phyloP scores from a whole-genome alignment of 2,797 vertebrate genomes.

The Oreochromis grahami region DNA sequence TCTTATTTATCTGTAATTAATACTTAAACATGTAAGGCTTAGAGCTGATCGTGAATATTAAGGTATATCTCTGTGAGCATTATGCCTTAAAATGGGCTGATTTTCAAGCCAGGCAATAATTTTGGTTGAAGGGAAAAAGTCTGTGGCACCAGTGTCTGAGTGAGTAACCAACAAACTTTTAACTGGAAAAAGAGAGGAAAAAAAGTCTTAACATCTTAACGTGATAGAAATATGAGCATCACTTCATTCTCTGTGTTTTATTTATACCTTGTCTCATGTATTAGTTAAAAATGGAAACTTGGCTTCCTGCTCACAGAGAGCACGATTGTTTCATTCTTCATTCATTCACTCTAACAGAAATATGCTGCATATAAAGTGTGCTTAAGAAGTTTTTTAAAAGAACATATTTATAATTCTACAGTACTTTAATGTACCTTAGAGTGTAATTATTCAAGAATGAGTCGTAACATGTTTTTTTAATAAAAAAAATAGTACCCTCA shows the following conservation, averaged over 20 bases:
- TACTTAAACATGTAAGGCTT: neutral
- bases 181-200: neutral
- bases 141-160: neutral
- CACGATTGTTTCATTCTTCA: neutral
- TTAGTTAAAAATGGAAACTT: neutral
- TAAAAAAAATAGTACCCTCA: accelerated
- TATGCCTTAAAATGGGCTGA: neutral
- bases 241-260: neutral
- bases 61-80: neutral
- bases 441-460: neutral
- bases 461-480: neutral
- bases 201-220: neutral
- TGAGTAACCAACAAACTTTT: neutral
- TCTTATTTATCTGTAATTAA: neutral
- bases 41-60: neutral
- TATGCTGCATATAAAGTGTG: neutral
- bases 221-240: neutral
- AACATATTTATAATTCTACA: neutral
- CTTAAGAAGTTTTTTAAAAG: neutral
- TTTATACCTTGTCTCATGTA: neutral
- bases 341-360: neutral
- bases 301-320: neutral
- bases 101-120: neutral
- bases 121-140: neutral
- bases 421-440: neutral